These are phyloP conservation scores for Chelonoidis abingdonii DNA, from an alignment of 2,113 vertebrate species.

Conservation along the genomic window DNA sequence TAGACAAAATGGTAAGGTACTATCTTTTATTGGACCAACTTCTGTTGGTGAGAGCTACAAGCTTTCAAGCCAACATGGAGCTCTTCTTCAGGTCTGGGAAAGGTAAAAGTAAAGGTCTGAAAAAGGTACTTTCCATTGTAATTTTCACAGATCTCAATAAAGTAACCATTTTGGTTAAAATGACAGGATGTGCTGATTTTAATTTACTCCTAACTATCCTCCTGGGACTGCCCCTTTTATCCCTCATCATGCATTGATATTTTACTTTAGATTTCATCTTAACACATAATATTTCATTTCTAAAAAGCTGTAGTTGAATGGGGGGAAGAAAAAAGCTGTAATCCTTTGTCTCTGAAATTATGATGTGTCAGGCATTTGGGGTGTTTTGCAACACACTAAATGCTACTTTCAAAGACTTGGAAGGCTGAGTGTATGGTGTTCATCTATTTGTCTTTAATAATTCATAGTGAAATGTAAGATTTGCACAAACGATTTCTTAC, in stretches of 20 bases:
- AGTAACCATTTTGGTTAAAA: slow-evolving; percentile 32
- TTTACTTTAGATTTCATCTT: neutral
- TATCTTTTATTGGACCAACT: neutral
- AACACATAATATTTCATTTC: neutral
- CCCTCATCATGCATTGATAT: neutral
- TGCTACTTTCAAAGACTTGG: neutral
- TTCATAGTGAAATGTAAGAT: neutral
- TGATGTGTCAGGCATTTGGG: neutral
- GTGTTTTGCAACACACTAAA: neutral
- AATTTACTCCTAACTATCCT: slow-evolving; percentile 36
- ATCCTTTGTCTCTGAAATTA: neutral
- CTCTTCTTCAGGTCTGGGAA: neutral
- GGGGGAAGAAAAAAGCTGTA: neutral
- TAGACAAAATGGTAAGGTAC: neutral
- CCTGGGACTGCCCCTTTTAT: neutral
- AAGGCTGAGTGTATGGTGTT: neutral
- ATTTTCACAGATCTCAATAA: slow-evolving; percentile 31
- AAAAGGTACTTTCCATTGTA: neutral
- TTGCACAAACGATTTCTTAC: neutral
- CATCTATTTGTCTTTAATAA: slow-evolving; percentile 17
- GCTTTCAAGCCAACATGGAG: neutral
- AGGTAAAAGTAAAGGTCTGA: neutral
- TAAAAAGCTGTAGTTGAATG: neutral
- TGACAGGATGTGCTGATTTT: neutral
- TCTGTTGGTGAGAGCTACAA: neutral